Evolutionary conservation across 2,113 vertebrate species (phyloP), one percentile per base, ranked within the genome.

Genomic region (Ammospiza caudacuta): DNA sequence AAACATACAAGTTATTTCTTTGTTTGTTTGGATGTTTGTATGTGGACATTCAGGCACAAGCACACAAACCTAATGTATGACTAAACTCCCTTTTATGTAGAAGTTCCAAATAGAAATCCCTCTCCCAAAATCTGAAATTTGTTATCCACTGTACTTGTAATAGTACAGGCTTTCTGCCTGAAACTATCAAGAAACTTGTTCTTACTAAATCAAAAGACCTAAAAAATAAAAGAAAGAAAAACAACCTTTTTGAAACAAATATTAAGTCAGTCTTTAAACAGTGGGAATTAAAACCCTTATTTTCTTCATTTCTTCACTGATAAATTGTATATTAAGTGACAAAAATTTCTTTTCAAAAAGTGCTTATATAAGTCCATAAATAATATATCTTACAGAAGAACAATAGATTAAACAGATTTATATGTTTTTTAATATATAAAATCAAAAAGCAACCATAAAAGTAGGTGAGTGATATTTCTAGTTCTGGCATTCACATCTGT

Each of bases 231-330:
- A 57, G 4, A 74, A 37, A 57, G 4, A 39, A 59, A 63, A 64
- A 29, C 0, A 62, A 4, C 0, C 6, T 74, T 64, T 44, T 27
- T 1, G 1, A 18, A 23, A 18, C 35, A 66, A 41, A 33, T 55
- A 55, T 11, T n/a, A 5, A 74, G 6, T 54, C 7, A 46, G 5
- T 31, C 15, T 64, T 72, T 70, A 54, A 88, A 35, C 1, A 68
- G 5, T 16, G 15, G 17, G 6, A 67, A 63, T 5, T 44, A 6
- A 79, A 93, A 82, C 55, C 11, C 9, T 66, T 19, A 12, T 73
- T 73, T 68, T 35, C 13, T 55, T 66, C 5, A 7, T 17, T 66
- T n/a, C 22, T 70, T 81, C 57, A 35, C 31, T 7, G 55, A 15
- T n/a, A 67, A 59, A 68, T 72, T 73, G 1, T 9, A 29, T 39